These are phyloP conservation scores for Zoanthus gigantus DNA, from an alignment of 92 coral and sea anemone species.

Conservation along the genomic window DNA sequence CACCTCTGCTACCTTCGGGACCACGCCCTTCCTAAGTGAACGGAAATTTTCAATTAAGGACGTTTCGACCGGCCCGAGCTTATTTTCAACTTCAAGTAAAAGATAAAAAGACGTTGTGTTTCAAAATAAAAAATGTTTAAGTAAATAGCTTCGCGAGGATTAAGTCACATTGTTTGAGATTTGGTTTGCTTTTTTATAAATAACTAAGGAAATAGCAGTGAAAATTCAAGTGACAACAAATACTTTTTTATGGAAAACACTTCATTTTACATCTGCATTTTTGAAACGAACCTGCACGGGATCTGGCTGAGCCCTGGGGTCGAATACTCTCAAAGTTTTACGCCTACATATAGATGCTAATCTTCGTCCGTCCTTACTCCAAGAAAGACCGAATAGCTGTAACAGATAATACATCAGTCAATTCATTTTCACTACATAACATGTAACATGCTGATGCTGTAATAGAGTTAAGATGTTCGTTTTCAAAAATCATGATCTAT, in stretches of 20 bases:
- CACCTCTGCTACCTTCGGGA: constrained; percentile 97
- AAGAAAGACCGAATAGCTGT: constrained; percentile 85
- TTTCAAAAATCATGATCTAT: no score
- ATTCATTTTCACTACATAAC: background rate
- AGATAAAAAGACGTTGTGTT: no score
- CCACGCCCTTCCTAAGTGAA: constrained; percentile 83
- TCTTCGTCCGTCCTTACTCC: constrained; percentile 89
- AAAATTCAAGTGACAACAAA: background rate
- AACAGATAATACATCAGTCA: background rate
- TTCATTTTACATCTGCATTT: background rate
- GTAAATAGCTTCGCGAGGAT: no score
- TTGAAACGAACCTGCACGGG: constrained; percentile 61
- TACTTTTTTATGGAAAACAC: background rate
- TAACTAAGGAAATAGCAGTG: background rate
- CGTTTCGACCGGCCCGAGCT: background rate
- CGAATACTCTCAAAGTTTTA: constrained; percentile 84
- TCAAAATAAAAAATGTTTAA: no score
- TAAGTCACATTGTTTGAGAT: no score
- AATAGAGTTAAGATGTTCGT: background rate
- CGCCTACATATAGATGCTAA: constrained; percentile 89
- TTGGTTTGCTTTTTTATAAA: no score
- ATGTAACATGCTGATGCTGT: background rate
- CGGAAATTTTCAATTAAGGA: background rate
- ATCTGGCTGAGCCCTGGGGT: constrained; percentile 79
- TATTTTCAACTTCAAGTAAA: no score